Percentiles rank a stretch among this genome's conserved stretches.
Conservation (phyloP, 2,113 vertebrate genomes). For the Cyanocitta stelleri region DNA sequence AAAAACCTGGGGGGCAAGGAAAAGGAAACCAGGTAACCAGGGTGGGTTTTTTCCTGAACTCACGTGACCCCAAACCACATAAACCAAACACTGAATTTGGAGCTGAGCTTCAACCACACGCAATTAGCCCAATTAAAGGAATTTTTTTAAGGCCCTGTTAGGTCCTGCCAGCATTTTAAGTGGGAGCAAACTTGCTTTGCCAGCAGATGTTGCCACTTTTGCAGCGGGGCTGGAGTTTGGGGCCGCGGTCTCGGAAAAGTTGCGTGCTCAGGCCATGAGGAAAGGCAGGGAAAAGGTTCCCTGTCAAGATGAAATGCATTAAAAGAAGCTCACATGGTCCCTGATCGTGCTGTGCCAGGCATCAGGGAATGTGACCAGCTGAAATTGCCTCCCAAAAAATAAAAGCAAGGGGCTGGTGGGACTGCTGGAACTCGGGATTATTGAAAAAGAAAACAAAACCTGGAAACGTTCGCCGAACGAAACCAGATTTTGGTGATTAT, state of each 20-base stretch:
- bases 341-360: background rate
- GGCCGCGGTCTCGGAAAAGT: background rate
- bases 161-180: background rate
- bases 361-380: background rate
- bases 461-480: background rate
- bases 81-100: background rate
- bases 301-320: slow-evolving; percentile 1
- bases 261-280: background rate
- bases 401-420: background rate
- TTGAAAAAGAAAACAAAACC: slow-evolving; percentile 20
- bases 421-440: background rate
- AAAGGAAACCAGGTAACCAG: background rate
- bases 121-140: background rate
- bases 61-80: background rate
- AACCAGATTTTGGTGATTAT: background rate
- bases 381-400: background rate
- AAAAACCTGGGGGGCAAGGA: background rate
- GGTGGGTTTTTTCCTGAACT: background rate
- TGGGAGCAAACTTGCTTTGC: background rate
- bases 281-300: background rate
- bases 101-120: background rate
- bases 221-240: background rate
- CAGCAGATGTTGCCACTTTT: slow-evolving; percentile 5
- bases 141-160: background rate
- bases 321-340: background rate